Evolutionary conservation across 1,140 invertebrate species (phyloP).

Genomic region (Apis laboriosa): DNA sequence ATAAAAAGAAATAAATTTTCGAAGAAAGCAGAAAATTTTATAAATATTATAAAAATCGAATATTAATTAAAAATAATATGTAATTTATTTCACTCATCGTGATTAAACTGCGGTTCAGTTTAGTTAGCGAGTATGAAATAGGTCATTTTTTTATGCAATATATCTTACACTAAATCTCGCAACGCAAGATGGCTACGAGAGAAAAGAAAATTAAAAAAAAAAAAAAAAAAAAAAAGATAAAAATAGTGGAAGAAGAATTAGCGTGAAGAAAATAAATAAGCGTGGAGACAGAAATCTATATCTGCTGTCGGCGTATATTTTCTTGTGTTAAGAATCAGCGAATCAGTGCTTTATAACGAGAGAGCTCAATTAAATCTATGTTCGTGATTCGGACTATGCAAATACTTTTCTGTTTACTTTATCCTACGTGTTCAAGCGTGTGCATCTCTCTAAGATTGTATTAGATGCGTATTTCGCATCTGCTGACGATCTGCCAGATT

Average conservation of each 20-base stretch:
- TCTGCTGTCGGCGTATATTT: background rate
- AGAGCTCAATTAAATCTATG: conserved; percentile 31
- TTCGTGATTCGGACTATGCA: conserved; percentile 25
- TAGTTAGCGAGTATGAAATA: conserved; percentile 67
- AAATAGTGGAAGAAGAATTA: background rate
- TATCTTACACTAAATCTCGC: conserved; percentile 66
- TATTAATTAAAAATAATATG: conserved; percentile 4
- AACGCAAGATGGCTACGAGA: conserved; percentile 58
- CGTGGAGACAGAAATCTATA: conserved; percentile 34
- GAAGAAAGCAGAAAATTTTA: conserved; percentile 11
- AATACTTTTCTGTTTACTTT: conserved; percentile 16
- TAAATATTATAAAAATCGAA: background rate
- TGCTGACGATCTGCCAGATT: conserved; percentile 17
- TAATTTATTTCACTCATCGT: conserved; percentile 43
- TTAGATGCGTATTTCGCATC: background rate
- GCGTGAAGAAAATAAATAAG: conserved; percentile 56
- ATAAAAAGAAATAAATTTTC: background rate
- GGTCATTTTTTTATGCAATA: conserved; percentile 61
- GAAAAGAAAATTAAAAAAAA: conserved; percentile 38
- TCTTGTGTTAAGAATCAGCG: conserved; percentile 2
- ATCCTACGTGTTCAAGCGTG: conserved; percentile 42
- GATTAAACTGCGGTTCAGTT: conserved; percentile 56
- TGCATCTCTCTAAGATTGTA: conserved; percentile 43
- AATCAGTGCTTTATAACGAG: conserved; percentile 7
- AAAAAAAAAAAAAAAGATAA: background rate